phyloP scores from a whole-genome alignment of 1,140 invertebrate species.

The Conus betulinus region DNA sequence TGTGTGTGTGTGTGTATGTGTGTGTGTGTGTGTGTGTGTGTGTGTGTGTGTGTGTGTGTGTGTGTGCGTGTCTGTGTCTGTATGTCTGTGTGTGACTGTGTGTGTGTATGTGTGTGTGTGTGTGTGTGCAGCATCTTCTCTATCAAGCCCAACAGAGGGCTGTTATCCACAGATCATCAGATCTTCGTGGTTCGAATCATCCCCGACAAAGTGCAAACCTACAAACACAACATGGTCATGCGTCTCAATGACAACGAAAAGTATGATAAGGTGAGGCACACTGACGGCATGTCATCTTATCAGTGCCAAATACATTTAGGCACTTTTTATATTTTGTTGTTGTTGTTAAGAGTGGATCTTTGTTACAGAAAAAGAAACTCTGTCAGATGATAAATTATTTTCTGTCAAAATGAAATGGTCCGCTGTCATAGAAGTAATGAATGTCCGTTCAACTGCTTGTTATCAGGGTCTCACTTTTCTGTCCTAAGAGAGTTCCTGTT shows the following conservation, averaged over 20 bases:
- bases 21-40: too few species aligned
- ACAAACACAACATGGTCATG: conserved; percentile 62
- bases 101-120: not conserved
- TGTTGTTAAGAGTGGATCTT: not conserved
- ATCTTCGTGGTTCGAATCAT: conserved; percentile 68
- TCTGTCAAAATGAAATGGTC: too few species aligned
- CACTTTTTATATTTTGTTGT: not conserved
- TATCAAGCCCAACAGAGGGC: conserved; percentile 69
- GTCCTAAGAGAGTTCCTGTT: too few species aligned
- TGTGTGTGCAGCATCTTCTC: conserved; percentile 57
- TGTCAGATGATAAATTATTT: not conserved
- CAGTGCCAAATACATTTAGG: too few species aligned
- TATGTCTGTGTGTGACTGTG: too few species aligned
- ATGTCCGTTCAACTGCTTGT: too few species aligned
- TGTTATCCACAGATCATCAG: conserved; percentile 64
- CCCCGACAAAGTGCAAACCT: conserved; percentile 65
- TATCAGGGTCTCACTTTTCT: too few species aligned
- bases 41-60: too few species aligned
- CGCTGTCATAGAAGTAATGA: too few species aligned
- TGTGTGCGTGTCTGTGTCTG: too few species aligned
- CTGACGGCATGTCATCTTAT: too few species aligned
- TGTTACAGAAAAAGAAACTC: not conserved
- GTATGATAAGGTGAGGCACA: conserved; percentile 63
- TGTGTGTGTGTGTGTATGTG: too few species aligned
- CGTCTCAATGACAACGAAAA: conserved; percentile 70